Conservation (phyloP, 2,113 vertebrate species). For the Rhinopomastus cyanomelas region DNA sequence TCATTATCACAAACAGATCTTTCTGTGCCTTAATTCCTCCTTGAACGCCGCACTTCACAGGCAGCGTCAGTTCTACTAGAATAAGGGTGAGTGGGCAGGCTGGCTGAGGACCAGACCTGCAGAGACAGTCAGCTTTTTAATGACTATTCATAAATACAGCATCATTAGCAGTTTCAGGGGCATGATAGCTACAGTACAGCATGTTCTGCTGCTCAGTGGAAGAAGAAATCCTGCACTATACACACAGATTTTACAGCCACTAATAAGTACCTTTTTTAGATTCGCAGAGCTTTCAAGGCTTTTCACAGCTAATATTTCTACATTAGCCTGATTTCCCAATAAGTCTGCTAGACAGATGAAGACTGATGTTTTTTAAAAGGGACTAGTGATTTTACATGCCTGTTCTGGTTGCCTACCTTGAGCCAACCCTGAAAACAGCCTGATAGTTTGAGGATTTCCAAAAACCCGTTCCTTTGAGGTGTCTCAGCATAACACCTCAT, state of each 20-base stretch:
- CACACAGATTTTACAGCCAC: slow-evolving; percentile 3
- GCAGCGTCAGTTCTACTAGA: neutral
- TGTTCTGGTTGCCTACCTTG: neutral
- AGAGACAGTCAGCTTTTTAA: neutral
- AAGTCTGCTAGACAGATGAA: neutral
- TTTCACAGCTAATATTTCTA: slow-evolving; percentile 64
- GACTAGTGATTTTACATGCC: slow-evolving; percentile 26
- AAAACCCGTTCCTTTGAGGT: slow-evolving; percentile 40
- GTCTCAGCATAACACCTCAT: slow-evolving; percentile 36
- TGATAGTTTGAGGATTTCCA: slow-evolving; percentile 37
- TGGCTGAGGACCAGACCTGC: slow-evolving; percentile 9
- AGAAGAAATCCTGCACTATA: slow-evolving; percentile 32
- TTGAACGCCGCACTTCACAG: neutral
- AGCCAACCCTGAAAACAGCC: slow-evolving; percentile 14
- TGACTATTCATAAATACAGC: slow-evolving; percentile 12
- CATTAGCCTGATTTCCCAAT: slow-evolving; percentile 37
- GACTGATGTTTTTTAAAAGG: slow-evolving; percentile 38
- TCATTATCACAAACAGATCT: slow-evolving; percentile 25
- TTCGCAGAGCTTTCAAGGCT: slow-evolving; percentile 33
- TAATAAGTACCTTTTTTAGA: slow-evolving; percentile 25
- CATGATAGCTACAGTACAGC: slow-evolving; percentile 2
- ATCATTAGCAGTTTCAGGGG: slow-evolving; percentile 7
- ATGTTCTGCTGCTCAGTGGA: neutral
- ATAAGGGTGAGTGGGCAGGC: neutral
- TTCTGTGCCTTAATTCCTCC: neutral